Base-by-base conservation (phyloP, 2,888 invertebrate species). In the Pollenia angustigena region DNA sequence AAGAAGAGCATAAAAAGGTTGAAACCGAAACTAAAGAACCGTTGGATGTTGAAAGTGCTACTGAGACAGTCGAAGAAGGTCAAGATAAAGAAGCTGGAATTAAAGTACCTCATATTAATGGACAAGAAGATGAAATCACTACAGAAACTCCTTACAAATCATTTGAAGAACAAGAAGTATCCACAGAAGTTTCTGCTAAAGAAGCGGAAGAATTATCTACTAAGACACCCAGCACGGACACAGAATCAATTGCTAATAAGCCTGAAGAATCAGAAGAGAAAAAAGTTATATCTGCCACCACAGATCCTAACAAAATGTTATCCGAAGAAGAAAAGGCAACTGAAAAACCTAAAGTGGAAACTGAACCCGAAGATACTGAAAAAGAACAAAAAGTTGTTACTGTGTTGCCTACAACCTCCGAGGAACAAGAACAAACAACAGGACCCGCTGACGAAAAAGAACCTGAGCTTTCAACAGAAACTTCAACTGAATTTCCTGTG, bases 391-490 rank as follows among this genome's bases (percentile, higher is more conserved):
- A 64, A 32, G 10, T 16, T 14, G 48, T 16, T 50, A 72, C 66
- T 1, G 11, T 7, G 2, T 4, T 44, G 3, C 58, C 58, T 10
- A 52, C 8, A 62, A 12, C 32, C 9, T 18, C 11, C 42, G 46
- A 76, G 11, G 46, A 68, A 16, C 23, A 42, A 1, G 87, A 76
- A 18, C 32, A 60, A 10, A 8, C 71, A 9, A 79, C 84, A 18
- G 18, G 76, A 32, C n/a, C 62, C 32, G 12, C 4, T 1, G 56
- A 71, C 80, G 83, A 85, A 76, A 60, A 80, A 88, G 87, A 89
- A 88, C 81, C 90, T 88, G 83, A 90, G 42, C 9, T 50, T 14
- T 42, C 78, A 8, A 71, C 50, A 18, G 69, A 75, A 52, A 44
- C 18, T 32, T 52, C 69, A 11, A 7, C 52, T 48, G 18, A 56